Conservation (phyloP, 2,113 vertebrate genomes). For the Falcunculus frontatus region DNA sequence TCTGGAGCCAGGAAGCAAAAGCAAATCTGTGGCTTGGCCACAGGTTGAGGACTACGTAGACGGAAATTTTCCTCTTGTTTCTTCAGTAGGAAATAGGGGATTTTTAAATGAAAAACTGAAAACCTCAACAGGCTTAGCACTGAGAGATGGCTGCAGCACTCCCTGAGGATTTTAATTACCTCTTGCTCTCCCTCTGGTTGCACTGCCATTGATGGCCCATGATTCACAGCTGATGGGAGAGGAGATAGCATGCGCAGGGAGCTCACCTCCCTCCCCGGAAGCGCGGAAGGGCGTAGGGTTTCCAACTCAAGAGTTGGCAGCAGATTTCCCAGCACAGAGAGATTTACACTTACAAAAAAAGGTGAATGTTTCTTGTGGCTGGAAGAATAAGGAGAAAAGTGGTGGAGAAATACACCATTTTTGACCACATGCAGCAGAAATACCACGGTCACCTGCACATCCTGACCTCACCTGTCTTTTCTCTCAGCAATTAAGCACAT, state of each 20-base stretch:
- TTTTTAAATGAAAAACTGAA: neutral
- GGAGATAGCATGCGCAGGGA: neutral
- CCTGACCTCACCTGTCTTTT: neutral
- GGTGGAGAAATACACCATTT: neutral
- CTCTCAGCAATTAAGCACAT: neutral
- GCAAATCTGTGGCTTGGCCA: neutral
- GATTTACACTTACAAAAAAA: neutral
- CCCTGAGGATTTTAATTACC: neutral
- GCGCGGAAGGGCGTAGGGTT: neutral
- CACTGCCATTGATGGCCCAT: neutral
- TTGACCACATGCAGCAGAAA: neutral
- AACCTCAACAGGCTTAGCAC: neutral
- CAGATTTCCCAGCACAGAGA: neutral
- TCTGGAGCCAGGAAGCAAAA: neutral
- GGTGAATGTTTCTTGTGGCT: neutral
- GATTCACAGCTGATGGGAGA: constrained; percentile 10
- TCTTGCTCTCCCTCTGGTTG: neutral
- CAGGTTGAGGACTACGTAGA: neutral
- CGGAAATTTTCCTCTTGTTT: neutral
- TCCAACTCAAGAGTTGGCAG: neutral
- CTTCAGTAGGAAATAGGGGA: neutral
- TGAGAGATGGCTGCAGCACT: neutral
- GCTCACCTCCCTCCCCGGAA: neutral
- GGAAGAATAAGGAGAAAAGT: neutral
- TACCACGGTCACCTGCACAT: neutral